A percentile compares a stretch with the other conserved stretches of the same genome.
These are phyloP conservation scores for Narcine bancroftii DNA, from an alignment of 2,113 vertebrate genomes.

Conservation along the genomic window DNA sequence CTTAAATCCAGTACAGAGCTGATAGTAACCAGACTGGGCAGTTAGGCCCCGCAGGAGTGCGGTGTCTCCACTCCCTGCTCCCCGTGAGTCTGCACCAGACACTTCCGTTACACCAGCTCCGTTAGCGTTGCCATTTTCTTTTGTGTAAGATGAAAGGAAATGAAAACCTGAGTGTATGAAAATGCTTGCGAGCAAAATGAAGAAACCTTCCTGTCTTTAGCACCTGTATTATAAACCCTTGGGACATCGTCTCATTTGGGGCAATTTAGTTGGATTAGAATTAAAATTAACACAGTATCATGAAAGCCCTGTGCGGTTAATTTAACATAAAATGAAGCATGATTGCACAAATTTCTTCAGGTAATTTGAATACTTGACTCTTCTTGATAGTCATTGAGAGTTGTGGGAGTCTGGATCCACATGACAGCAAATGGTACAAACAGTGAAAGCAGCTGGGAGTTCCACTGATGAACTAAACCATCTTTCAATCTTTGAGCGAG, in stretches of 20 bases:
- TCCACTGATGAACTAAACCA: not conserved
- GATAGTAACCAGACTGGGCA: too few species aligned
- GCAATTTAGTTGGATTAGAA: constrained; percentile 5
- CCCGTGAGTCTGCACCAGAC: too few species aligned
- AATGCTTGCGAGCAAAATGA: not conserved
- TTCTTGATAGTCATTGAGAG: not conserved
- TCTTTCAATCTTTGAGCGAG: constrained; percentile 8
- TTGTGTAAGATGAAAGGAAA: not conserved
- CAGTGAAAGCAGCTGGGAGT: not conserved
- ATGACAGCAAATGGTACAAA: not conserved
- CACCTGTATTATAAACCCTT: not conserved
- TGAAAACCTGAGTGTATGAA: not conserved
- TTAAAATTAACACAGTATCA: constrained; percentile 4
- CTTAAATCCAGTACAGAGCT: too few species aligned
- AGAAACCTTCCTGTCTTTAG: not conserved
- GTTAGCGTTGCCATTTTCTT: too few species aligned
- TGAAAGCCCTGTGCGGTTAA: not conserved
- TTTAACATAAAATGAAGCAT: not conserved
- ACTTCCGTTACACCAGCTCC: too few species aligned
- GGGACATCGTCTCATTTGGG: not conserved
- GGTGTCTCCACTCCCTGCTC: too few species aligned
- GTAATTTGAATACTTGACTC: not conserved
- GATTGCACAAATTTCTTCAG: not conserved
- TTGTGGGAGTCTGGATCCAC: not conserved
- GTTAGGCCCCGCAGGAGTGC: too few species aligned